Evolutionary conservation across 1,140 invertebrate species (phyloP), one percentile per base, ranked within the genome.

Genomic region (Stenopsyche tienmushanensis): DNA sequence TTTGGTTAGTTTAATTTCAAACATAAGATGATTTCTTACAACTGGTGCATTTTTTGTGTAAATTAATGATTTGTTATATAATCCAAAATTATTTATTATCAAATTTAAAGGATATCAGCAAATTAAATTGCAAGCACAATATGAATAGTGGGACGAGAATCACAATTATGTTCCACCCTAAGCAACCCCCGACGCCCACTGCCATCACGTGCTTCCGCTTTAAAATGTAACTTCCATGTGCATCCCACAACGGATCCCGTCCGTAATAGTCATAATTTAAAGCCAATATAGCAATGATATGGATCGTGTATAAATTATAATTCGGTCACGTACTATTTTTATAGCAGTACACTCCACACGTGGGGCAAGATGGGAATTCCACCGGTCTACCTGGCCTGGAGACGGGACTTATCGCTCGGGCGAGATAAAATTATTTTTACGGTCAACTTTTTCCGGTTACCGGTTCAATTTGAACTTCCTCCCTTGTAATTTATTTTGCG

Each of bases 301-400:
- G 42, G 57, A 60, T 60, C 57, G 41, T 44, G 39, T 47, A 60
- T 60, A 60, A 60, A 60, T 60, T 60, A 60, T 60, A 60, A 45
- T 60, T 60, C 57, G 42, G 57, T 60, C 57, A 60, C 57, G 57
- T 60, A 60, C n/a, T 60, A 60, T 60, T 60, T 60, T 60, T 60
- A 60, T 47, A 47, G 57, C 42, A 15, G 57, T 26, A 26, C 57
- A 13, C 21, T 42, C 9, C 25, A 18, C 57, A 60, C 41, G 42
- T 60, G 39, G 57, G 23, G 24, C 53, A 15, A 34, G 29, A 34
- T 34, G 29, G 5, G 29, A 34, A 34, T 34, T 13, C n/a, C n/a
- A n/a, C n/a, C n/a, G n/a, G n/a, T n/a, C n/a, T n/a, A n/a, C n/a
- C n/a, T n/a, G n/a, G n/a, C n/a, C n/a, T n/a, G n/a, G n/a, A 54